A percentile compares a stretch with the other conserved stretches of the same genome.
phyloP scores from a whole-genome alignment of 2,888 invertebrate genomes.

The Aphodius sticticus region DNA sequence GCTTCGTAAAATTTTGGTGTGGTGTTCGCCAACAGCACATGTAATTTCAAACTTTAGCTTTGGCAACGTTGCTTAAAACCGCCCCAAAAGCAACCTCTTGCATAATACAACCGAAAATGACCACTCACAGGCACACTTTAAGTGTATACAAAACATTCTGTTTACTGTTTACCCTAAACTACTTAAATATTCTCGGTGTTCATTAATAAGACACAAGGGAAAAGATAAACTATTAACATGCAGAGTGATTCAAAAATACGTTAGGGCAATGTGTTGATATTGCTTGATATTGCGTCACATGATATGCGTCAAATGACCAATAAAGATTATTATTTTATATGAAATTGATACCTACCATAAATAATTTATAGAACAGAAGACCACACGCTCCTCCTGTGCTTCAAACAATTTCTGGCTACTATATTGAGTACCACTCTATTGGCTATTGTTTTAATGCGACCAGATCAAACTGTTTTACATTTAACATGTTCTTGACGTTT shows the following conservation, averaged over 20 bases:
- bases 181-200: neutral
- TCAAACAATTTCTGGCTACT: no score
- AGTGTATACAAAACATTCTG: neutral
- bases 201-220: no score
- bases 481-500: no score
- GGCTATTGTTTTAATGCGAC: no score
- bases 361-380: no score
- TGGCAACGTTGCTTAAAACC: no score
- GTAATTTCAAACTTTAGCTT: neutral
- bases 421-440: no score
- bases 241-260: no score
- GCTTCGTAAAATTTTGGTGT: neutral
- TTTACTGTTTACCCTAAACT: neutral
- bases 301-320: neutral
- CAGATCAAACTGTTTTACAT: no score
- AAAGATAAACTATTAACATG: no score
- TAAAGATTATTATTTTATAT: neutral
- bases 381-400: no score
- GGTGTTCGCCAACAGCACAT: neutral
- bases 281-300: neutral
- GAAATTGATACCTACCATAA: neutral
- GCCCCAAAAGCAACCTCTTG: neutral
- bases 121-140: neutral
- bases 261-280: neutral
- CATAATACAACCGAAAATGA: neutral